Conservation (phyloP, 2,888 invertebrate genomes). For the Andrena marginata region DNA sequence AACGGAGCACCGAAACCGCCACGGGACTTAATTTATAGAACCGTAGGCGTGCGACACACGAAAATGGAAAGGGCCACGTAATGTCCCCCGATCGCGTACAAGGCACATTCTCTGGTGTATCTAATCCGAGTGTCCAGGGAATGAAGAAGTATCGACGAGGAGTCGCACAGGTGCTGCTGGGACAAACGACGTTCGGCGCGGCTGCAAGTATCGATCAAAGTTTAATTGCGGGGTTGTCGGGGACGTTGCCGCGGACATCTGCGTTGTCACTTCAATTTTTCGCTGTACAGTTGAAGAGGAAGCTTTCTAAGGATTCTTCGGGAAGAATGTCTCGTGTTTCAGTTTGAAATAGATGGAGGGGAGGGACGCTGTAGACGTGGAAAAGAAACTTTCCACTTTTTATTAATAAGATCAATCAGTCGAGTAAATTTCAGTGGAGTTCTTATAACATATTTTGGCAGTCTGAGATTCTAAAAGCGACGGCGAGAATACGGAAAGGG, state of each 20-base stretch:
- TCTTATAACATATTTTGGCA: conserved; percentile 14
- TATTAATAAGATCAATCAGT: conserved; percentile 17
- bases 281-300: not conserved
- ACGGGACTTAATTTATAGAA: conserved; percentile 56
- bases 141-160: not conserved
- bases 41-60: conserved; percentile 39
- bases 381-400: not conserved
- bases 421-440: conserved; percentile 9
- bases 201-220: not conserved
- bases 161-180: conserved; percentile 24
- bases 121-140: conserved; percentile 1
- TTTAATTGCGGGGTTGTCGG: not conserved
- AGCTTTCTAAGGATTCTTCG: not conserved
- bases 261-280: not conserved
- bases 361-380: too few relatives aligned
- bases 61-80: conserved; percentile 34
- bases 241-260: not conserved
- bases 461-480: not conserved
- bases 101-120: conserved; percentile 1
- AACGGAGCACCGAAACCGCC: conserved; percentile 28
- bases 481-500: not conserved
- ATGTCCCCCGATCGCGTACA: conserved; percentile 18
- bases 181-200: not conserved
- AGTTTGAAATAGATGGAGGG: too few relatives aligned
- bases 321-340: too few relatives aligned